These are phyloP conservation scores for Eutrigla gurnardus DNA, from an alignment of 2,797 vertebrate genomes.

Conservation along the genomic window DNA sequence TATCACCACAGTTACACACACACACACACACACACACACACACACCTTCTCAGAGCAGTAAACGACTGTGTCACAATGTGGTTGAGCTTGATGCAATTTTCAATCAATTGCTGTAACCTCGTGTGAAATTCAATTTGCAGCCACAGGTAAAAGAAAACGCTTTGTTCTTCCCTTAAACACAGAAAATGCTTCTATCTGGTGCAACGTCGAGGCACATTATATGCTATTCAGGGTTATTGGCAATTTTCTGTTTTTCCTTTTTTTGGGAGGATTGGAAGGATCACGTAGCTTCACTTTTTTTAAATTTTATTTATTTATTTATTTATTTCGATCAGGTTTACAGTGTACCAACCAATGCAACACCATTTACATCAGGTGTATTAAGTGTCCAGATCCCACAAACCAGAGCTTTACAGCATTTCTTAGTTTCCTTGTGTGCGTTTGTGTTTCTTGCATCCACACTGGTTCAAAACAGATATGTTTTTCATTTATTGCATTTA, in stretches of 20 bases:
- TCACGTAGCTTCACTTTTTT: neutral
- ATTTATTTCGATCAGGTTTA: too few relatives aligned
- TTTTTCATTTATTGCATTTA: neutral
- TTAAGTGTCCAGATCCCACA: too few relatives aligned
- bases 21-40: neutral
- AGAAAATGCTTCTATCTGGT: neutral
- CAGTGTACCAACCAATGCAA: too few relatives aligned
- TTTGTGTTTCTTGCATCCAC: neutral
- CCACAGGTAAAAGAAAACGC: constrained; percentile 9
- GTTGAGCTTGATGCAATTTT: constrained; percentile 4
- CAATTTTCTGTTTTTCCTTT: neutral
- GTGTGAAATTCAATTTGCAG: constrained; percentile 23
- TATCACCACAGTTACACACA: neutral
- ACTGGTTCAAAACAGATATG: neutral
- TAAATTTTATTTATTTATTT: too few relatives aligned
- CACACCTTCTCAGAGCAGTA: constrained; percentile 3
- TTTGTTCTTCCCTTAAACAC: neutral
- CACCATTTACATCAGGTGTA: too few relatives aligned
- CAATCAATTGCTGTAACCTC: constrained; percentile 37
- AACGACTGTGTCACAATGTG: neutral
- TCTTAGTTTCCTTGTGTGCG: too few relatives aligned
- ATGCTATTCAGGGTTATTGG: neutral
- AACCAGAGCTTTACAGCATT: too few relatives aligned
- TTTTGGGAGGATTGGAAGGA: neutral
- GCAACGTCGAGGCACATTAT: neutral